These are phyloP conservation scores for Allacma fusca DNA, from an alignment of 2,888 invertebrate genomes.

Conservation along the genomic window DNA sequence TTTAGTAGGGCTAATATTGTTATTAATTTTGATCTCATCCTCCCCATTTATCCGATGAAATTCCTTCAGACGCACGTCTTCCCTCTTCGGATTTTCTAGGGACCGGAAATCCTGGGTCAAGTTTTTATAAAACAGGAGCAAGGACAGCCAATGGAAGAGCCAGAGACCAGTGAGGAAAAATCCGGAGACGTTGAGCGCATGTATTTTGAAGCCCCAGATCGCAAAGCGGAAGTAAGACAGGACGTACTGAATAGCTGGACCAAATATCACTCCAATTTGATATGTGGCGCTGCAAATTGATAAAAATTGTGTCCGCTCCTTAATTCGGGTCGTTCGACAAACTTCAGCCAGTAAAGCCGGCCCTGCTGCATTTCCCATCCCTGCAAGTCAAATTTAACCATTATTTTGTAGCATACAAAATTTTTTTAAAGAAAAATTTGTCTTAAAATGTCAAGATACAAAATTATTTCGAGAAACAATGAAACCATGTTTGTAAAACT, in stretches of 20 bases:
- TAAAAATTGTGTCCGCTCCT: not conserved
- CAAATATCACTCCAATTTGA: not conserved
- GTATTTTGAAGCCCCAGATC: not conserved
- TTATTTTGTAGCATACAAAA: no score
- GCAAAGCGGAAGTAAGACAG: not conserved
- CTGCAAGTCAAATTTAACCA: not conserved
- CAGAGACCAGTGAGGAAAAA: not conserved
- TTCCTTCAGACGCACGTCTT: not conserved
- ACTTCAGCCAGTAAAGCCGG: not conserved
- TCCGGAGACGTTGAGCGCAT: not conserved
- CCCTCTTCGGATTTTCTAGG: not conserved
- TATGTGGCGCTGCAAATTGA: not conserved
- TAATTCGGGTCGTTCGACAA: not conserved
- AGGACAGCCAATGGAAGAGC: not conserved
- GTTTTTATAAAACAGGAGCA: not conserved
- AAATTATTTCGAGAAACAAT: no score
- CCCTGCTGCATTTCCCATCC: not conserved
- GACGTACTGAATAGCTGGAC: not conserved
- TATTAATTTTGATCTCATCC: no score
- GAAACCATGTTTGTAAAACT: no score
- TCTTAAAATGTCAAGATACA: no score
- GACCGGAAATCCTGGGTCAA: not conserved
- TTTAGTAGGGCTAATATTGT: no score
- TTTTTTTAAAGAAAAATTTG: no score
- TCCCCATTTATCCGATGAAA: no score